phyloP scores from a whole-genome alignment of 2,888 invertebrate genomes.

The Limulus polyphemus region DNA sequence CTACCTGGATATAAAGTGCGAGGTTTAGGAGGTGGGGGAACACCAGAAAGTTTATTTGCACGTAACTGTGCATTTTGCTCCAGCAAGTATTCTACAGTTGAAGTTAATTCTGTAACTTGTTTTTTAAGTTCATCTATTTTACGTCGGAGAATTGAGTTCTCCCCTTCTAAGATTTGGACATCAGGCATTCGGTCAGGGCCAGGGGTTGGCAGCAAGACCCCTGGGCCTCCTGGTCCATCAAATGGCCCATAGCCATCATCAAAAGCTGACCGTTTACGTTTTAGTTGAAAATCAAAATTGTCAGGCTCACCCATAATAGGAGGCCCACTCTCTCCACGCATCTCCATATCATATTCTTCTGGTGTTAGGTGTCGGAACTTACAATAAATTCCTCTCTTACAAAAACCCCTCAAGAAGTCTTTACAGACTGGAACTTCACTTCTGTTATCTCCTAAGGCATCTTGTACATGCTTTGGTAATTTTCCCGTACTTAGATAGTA shows the following conservation, averaged over 20 bases:
- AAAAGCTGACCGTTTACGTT: slow-evolving; percentile 23
- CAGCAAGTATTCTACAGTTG: slow-evolving; percentile 62
- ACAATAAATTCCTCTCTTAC: slow-evolving; percentile 42
- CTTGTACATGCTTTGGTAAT: slow-evolving; percentile 47
- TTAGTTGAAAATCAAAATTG: slow-evolving; percentile 21
- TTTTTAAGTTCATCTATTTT: slow-evolving; percentile 57
- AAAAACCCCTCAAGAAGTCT: slow-evolving; percentile 47
- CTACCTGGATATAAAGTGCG: too few species aligned
- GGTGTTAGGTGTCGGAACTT: slow-evolving; percentile 40
- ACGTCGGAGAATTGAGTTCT: slow-evolving; percentile 52
- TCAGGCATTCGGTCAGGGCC: slow-evolving; percentile 13
- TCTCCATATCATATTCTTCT: slow-evolving; percentile 12
- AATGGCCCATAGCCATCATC: slow-evolving; percentile 6
- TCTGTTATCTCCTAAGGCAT: slow-evolving; percentile 28
- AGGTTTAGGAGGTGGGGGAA: too few species aligned
- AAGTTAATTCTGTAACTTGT: slow-evolving; percentile 57
- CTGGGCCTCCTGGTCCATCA: neutral
- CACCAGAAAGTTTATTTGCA: too few species aligned
- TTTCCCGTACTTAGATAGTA: slow-evolving; percentile 57
- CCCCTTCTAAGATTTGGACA: slow-evolving; percentile 43
- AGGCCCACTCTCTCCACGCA: slow-evolving; percentile 3
- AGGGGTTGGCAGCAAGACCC: too few species aligned
- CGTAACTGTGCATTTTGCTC: slow-evolving; percentile 62
- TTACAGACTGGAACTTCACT: slow-evolving; percentile 45
- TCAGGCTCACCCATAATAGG: slow-evolving; percentile 14